Conservation (phyloP, 2,888 invertebrate species). For the Zootermopsis nevadensis region DNA sequence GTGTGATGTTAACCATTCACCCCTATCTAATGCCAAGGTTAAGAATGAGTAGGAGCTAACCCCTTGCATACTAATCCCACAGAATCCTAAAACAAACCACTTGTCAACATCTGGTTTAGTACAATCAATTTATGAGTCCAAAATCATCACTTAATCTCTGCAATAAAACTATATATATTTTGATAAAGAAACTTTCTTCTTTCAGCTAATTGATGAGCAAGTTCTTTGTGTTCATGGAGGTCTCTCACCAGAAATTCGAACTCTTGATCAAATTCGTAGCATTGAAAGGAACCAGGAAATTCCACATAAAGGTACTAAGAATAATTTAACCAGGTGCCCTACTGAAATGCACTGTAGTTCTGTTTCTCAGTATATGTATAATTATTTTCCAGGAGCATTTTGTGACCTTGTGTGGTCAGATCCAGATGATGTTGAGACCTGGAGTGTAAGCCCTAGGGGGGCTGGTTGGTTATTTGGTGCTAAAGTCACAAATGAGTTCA, state of each 20-base stretch:
- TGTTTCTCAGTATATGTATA: no score
- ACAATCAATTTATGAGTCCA: no score
- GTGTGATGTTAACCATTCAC: no score
- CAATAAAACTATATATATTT: no score
- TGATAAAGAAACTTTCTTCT: constrained; percentile 54
- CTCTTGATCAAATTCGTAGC: constrained; percentile 95
- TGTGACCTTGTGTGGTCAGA: constrained; percentile 99
- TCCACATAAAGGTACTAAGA: constrained; percentile 87
- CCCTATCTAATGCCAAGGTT: no score
- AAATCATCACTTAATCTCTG: no score
- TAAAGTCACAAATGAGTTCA: constrained; percentile 93
- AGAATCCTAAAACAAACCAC: no score
- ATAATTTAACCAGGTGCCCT: not conserved
- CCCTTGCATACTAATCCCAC: no score
- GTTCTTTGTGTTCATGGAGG: constrained; percentile 98
- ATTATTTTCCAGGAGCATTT: constrained; percentile 75
- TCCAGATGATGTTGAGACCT: constrained; percentile 95
- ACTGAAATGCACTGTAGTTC: no score
- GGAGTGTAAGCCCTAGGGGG: constrained; percentile 94
- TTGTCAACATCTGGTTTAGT: no score
- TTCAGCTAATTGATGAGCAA: constrained; percentile 95
- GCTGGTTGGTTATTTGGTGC: constrained; percentile 98
- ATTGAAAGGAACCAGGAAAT: constrained; percentile 98
- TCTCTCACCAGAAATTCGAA: constrained; percentile 95
- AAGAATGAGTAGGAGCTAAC: no score